Evolutionary conservation across 2,888 invertebrate genomes (phyloP), one percentile per base, ranked within the genome.

Genomic region (Strigamia maritima): DNA sequence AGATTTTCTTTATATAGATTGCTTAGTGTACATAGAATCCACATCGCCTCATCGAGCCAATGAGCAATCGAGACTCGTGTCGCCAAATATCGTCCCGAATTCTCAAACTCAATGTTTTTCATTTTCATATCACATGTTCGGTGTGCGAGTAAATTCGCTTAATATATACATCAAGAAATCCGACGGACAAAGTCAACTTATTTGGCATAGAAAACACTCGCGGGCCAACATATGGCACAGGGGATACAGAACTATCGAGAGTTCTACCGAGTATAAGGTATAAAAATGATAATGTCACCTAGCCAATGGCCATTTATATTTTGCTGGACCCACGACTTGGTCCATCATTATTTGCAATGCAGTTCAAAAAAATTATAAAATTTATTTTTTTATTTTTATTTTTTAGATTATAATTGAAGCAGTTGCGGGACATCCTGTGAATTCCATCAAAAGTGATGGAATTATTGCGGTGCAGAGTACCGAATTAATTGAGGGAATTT

Each of bases 81-180:
- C 75, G 14, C 75, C 31, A 28, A 35, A 19, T 28, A 35, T 75
- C 70, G 16, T 6, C 8, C 14, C 24, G 22, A 7, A 2, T 16
- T 26, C 7, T 26, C 2, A 35, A 24, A 7, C 1, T 16, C 75
- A 28, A 28, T 75, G 75, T 24, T 75, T 75, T 19, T n/a, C 22
- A 28, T 75, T 75, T 14, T 28, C 6, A 3, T 75, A 75, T 24
- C 22, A 75, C 75, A 75, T 75, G 75, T 75, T 35, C n/a, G 75
- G 75, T 35, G 75, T 14, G n/a, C 12, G 35, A 26, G 28, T 75
- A 10, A 35, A 75, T 14, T 35, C 75, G 28, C 75, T 75, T 28
- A 75, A 75, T 35, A 28, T 75, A 14, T 75, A 75, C n/a, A 3
- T 75, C 24, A 3, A 75, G 12, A 35, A 10, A 26, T 19, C 19